These are phyloP conservation scores for Cremastinae sp. DNA, from an alignment of 2,888 invertebrate species.

Conservation along the genomic window DNA sequence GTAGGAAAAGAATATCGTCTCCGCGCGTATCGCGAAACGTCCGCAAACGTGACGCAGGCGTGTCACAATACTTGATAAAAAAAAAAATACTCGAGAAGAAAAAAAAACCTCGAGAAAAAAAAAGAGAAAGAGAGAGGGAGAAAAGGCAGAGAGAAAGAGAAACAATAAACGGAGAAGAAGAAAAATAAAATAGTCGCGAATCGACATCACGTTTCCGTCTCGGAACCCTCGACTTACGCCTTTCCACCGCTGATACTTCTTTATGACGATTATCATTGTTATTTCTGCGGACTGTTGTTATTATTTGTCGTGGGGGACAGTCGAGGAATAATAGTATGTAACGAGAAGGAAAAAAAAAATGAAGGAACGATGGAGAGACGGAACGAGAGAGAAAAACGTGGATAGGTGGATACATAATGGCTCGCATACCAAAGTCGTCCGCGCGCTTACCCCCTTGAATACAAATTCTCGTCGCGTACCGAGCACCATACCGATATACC, in stretches of 20 bases:
- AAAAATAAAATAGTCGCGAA: background rate
- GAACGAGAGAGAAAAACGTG: conserved; percentile 32
- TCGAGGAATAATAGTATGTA: conserved; percentile 36
- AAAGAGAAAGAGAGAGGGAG: no score
- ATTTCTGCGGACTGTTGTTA: conserved; percentile 17
- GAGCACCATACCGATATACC: conserved; percentile 29
- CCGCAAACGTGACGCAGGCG: conserved; percentile 77
- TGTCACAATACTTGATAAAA: conserved; percentile 74
- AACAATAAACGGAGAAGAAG: no score
- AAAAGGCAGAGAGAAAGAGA: background rate
- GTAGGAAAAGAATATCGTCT: background rate
- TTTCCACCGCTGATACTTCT: conserved; percentile 1
- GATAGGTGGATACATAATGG: conserved; percentile 65
- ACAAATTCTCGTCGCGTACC: conserved; percentile 68
- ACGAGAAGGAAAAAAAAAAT: conserved; percentile 26
- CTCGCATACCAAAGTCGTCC: conserved; percentile 73
- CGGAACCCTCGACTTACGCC: background rate
- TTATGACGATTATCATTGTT: conserved; percentile 25
- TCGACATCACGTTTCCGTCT: background rate
- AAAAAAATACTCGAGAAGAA: no score
- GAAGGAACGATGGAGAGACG: conserved; percentile 27
- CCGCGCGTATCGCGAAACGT: conserved; percentile 37
- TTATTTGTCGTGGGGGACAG: conserved; percentile 16
- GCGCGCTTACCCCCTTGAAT: conserved; percentile 71
- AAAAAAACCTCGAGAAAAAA: no score